Evolutionary conservation across 2,113 vertebrate species (phyloP).

Genomic region (Perccottus glenii): DNA sequence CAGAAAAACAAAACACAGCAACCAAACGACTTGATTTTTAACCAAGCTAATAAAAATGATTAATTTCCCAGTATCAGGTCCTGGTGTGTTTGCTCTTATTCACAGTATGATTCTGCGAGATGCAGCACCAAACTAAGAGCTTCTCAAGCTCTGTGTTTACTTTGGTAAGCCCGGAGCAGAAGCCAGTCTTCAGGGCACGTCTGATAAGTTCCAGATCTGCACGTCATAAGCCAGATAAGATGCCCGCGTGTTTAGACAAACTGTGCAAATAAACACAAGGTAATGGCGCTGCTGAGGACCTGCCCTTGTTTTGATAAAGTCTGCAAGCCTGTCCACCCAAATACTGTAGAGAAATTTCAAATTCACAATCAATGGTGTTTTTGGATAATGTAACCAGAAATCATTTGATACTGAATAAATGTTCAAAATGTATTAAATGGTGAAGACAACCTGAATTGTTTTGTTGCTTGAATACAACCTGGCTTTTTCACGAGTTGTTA

Average conservation of each 20-base stretch:
- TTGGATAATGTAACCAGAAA: too few relatives aligned
- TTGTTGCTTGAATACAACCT: constrained; percentile 9
- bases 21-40: not conserved
- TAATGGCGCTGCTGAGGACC: constrained; percentile 12
- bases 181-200: constrained; percentile 21
- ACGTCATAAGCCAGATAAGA: constrained; percentile 55
- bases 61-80: not conserved
- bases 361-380: not conserved
- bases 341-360: constrained; percentile 7
- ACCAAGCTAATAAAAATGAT: not conserved
- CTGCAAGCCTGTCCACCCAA: constrained; percentile 4
- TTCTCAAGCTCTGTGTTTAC: constrained; percentile 54
- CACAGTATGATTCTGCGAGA: constrained; percentile 15
- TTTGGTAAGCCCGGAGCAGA: constrained; percentile 38
- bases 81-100: constrained; percentile 19
- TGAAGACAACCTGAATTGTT: constrained; percentile 30
- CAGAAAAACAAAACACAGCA: not conserved
- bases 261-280: constrained; percentile 63
- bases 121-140: constrained; percentile 14
- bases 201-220: constrained; percentile 63
- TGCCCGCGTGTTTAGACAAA: constrained; percentile 40
- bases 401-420: too few relatives aligned
- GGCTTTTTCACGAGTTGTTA: not conserved
- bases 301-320: constrained; percentile 39
- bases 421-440: too few relatives aligned